Evolutionary conservation across 30 jellyfish, hydroid and myxozoan genomes (phyloP), one percentile per base, ranked within the genome.

Genomic region (Turritopsis rubra): DNA sequence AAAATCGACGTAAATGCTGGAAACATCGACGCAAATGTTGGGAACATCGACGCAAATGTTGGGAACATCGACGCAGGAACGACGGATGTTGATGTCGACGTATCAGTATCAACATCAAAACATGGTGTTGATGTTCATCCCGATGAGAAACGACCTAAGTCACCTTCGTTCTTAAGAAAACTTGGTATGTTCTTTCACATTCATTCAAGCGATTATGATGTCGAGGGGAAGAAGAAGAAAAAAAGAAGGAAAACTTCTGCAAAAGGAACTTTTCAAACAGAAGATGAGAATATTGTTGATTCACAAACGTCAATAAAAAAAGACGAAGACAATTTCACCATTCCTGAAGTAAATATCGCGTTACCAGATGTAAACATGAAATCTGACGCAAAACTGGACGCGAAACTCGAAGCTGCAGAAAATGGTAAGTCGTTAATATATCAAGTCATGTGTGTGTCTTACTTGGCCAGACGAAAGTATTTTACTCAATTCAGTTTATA

Each of bases 161-260:
- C 87, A 4, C 87, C 87, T 18, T 31, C 83, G 26, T 54, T 80
- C 21, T 21, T 80, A 22, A 80, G 82, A n/a, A 80, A 84, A 19
- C 54, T 80, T 53, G 87, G 82, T 13, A 80, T 80, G 87, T 80
- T 80, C 54, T 80, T 80, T 26, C 87, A 80, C 26, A 53, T 80
- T 65, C 81, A 65, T 53, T 53, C 81, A 18, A 29, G 29, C 53
- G 65, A 26, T 8, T 80, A 80, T 41, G 53, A 80, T 41, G 65
- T 80, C 18, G 87, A 80, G 1, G 65, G 65, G 7, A 54, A 25
- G 24, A 70, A 80, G 28, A 53, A 24, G 65, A 53, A 80, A 52
- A 31, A 65, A 16, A 65, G 65, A 19, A 25, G 65, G 24, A 80
- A 52, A 65, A 29, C 41, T 9, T 74, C 82, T 13, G 23, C 16